A percentile compares a stretch with the other conserved stretches of the same genome.
Evolutionary conservation across 64 coral and sea anemone genomes (phyloP).

Genomic region (Montipora sp.): DNA sequence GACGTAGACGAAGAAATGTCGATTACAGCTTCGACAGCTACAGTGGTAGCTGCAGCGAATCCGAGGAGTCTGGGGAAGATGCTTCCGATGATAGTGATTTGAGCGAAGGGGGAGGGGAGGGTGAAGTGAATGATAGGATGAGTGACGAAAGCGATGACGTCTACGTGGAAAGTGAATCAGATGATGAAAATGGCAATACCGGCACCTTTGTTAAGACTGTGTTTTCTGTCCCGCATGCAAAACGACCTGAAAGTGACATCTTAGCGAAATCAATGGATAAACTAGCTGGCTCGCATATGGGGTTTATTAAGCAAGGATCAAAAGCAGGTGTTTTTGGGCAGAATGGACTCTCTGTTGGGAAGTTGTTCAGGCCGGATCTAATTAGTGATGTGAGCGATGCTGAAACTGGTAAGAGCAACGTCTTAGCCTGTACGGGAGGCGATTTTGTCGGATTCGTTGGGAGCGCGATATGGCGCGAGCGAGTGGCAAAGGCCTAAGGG

Average conservation of each 20-base stretch:
- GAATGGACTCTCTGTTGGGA: constrained; percentile 78
- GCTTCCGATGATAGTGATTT: constrained; percentile 84
- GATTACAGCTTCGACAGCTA: constrained; percentile 84
- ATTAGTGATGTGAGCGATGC: constrained; percentile 89
- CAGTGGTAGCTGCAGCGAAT: constrained; percentile 81
- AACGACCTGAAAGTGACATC: not conserved
- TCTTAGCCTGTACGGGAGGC: not conserved
- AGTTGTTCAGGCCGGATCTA: constrained; percentile 54
- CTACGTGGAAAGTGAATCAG: constrained; percentile 90
- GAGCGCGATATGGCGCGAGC: too few species aligned
- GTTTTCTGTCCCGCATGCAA: constrained; percentile 33
- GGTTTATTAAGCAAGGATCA: constrained; percentile 31
- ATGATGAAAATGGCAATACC: constrained; percentile 58
- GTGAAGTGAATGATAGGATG: constrained; percentile 66
- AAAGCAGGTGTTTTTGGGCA: constrained; percentile 51
- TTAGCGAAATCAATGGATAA: constrained; percentile 10
- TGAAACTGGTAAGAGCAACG: constrained; percentile 72
- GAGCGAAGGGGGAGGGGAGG: constrained; percentile 87
- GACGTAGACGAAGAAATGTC: constrained; percentile 59
- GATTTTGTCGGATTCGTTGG: too few species aligned
- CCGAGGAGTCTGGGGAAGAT: constrained; percentile 62
- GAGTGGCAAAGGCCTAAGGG: too few species aligned
- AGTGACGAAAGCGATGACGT: constrained; percentile 96
- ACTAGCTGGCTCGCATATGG: not conserved
- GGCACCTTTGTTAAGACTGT: constrained; percentile 50